Evolutionary conservation across 2,888 invertebrate species (phyloP).

Genomic region (Sisyra terminalis): DNA sequence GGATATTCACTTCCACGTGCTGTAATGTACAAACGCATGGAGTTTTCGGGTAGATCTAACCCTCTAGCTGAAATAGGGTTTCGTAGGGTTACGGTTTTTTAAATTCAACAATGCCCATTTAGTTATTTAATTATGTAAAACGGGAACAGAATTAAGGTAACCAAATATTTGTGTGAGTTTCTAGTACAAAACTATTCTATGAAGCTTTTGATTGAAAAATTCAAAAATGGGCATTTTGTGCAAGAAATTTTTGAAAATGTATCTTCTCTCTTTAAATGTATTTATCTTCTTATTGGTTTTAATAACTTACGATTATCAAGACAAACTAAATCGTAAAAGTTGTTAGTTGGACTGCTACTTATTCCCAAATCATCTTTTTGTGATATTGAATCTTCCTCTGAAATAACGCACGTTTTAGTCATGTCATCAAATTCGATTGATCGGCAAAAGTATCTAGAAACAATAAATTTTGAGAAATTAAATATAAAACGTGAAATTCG

Average conservation of each 20-base stretch:
- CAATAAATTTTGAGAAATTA: slow-evolving; percentile 8
- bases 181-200: too few species aligned
- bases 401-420: slow-evolving; percentile 72
- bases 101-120: too few species aligned
- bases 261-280: too few species aligned
- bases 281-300: too few species aligned
- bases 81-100: not conserved
- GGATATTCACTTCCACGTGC: slow-evolving; percentile 80
- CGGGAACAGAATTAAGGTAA: too few species aligned
- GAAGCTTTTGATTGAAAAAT: too few species aligned
- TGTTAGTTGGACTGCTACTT: slow-evolving; percentile 70
- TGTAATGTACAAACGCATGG: slow-evolving; percentile 38
- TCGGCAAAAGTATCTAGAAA: slow-evolving; percentile 62
- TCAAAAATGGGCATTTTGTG: too few species aligned
- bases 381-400: slow-evolving; percentile 80
- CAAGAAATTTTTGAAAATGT: too few species aligned
- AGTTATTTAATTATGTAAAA: too few species aligned
- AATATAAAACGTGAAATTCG: slow-evolving; percentile 1
- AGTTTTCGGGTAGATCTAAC: slow-evolving; percentile 5
- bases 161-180: too few species aligned
- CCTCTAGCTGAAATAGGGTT: slow-evolving; percentile 5
- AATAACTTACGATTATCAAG: slow-evolving; percentile 70
- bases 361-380: slow-evolving; percentile 77
- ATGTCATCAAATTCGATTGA: slow-evolving; percentile 81
- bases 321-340: slow-evolving; percentile 79